These are phyloP conservation scores for Argyresthia albistria DNA, from an alignment of 2,888 invertebrate species.

Conservation along the genomic window DNA sequence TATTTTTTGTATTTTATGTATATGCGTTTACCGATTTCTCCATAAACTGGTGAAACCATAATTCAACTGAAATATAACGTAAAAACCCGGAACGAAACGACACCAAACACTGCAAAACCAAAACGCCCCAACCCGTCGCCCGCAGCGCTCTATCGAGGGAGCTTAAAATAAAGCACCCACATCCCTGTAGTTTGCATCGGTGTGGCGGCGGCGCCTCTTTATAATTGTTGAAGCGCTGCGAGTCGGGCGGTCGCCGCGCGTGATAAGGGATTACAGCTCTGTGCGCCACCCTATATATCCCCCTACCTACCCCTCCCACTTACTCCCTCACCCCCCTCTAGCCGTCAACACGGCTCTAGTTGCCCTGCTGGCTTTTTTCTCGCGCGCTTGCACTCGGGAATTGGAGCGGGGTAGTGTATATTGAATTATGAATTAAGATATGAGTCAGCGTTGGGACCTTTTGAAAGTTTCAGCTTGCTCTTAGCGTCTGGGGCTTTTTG, in stretches of 20 bases:
- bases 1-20: too few relatives aligned
- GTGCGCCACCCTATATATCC: constrained; percentile 20
- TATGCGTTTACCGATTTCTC: too few relatives aligned
- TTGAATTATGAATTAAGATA: constrained; percentile 64
- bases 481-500: neutral
- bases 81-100: neutral
- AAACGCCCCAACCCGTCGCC: too few relatives aligned
- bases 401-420: constrained; percentile 31
- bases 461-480: neutral
- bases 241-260: constrained; percentile 31
- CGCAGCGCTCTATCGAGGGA: too few relatives aligned
- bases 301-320: constrained; percentile 14
- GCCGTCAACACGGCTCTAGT: constrained; percentile 11
- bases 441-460: constrained; percentile 18
- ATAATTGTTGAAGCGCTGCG: constrained; percentile 52
- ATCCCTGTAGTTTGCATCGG: constrained; percentile 28
- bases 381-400: constrained; percentile 50
- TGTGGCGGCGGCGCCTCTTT: constrained; percentile 27
- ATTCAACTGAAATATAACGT: too few relatives aligned
- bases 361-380: constrained; percentile 49
- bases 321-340: constrained; percentile 14
- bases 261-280: constrained; percentile 54
- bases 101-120: too few relatives aligned
- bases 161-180: too few relatives aligned
- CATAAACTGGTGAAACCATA: too few relatives aligned